Conservation (phyloP, 2,797 vertebrate species). For the Paramormyrops hopkinsi region DNA sequence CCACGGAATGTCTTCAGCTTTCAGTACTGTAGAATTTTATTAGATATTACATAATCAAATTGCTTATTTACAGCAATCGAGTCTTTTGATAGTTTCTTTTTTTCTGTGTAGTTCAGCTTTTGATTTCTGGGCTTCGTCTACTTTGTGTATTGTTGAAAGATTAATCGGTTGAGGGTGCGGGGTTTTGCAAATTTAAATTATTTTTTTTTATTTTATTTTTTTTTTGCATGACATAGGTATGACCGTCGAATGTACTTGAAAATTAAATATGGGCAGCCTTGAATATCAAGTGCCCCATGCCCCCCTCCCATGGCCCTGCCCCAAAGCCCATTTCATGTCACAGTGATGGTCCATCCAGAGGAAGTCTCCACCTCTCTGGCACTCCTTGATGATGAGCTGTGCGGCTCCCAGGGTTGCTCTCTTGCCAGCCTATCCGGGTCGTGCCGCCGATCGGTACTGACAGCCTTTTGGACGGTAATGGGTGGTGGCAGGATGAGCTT, state of each 20-base stretch:
- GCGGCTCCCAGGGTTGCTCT: neutral
- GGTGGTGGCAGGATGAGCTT: neutral
- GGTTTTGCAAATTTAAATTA: neutral
- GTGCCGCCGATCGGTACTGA: neutral
- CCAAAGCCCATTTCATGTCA: neutral
- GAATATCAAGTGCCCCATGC: neutral
- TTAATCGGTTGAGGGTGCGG: conserved; percentile 23
- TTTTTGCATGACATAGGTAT: neutral
- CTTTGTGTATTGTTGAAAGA: neutral
- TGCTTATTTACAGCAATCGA: neutral
- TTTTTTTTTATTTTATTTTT: neutral
- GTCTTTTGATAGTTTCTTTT: neutral
- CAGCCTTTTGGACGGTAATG: no score
- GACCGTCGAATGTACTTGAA: conserved; percentile 35
- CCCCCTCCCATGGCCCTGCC: neutral
- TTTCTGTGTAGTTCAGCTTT: neutral
- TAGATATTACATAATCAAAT: neutral
- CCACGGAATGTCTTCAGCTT: neutral
- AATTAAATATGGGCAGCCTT: conserved; percentile 43
- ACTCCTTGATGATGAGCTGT: neutral
- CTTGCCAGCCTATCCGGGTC: neutral
- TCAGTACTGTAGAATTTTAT: neutral
- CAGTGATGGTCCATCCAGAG: neutral
- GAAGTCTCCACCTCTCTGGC: neutral
- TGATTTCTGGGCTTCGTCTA: neutral